Conservation (phyloP, 2,888 invertebrate species). For the Hydropsyche betteni region DNA sequence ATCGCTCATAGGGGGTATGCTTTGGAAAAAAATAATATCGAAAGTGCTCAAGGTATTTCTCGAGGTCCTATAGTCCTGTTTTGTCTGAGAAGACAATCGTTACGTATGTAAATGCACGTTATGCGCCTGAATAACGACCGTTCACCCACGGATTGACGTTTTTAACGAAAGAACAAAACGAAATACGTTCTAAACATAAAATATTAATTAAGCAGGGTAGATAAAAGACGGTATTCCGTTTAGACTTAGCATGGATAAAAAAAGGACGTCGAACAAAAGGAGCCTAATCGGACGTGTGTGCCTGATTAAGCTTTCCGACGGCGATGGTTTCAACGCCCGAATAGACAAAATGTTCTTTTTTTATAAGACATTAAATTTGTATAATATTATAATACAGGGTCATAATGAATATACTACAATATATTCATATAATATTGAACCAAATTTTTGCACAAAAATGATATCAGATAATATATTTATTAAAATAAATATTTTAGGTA, state of each 20-base stretch:
- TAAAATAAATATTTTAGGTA: too few relatives aligned
- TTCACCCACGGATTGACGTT: constrained; percentile 4
- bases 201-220: constrained; percentile 20
- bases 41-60: not conserved
- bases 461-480: too few relatives aligned
- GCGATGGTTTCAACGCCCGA: too few relatives aligned
- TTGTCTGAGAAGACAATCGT: constrained; percentile 22
- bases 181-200: constrained; percentile 2
- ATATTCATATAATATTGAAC: too few relatives aligned
- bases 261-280: not conserved
- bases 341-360: too few relatives aligned
- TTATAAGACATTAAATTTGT: too few relatives aligned
- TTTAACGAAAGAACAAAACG: too few relatives aligned
- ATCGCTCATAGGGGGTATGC: constrained; percentile 1
- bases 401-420: too few relatives aligned
- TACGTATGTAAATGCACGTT: constrained; percentile 24
- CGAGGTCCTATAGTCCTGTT: not conserved
- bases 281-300: not conserved
- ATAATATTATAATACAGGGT: too few relatives aligned
- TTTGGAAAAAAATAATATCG: not conserved
- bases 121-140: constrained; percentile 2
- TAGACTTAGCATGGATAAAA: not conserved
- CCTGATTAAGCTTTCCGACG: constrained; percentile 4
- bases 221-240: too few relatives aligned
- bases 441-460: too few relatives aligned